Percentiles rank a stretch among this genome's conserved stretches.
These are phyloP conservation scores for Peromyscus californicus DNA, from an alignment of 2,113 vertebrate genomes.

Conservation along the genomic window DNA sequence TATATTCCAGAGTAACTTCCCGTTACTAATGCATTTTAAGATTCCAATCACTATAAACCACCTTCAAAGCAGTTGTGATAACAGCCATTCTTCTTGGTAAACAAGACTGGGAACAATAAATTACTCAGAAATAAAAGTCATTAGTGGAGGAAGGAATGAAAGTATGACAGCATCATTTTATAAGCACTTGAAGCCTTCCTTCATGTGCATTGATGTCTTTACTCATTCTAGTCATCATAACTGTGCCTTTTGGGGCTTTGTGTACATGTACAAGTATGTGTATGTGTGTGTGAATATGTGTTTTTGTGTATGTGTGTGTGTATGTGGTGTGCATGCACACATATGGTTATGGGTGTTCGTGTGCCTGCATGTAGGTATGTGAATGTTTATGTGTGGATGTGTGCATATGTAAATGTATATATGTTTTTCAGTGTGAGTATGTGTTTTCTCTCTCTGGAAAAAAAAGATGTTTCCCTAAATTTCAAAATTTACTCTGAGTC, in stretches of 20 bases:
- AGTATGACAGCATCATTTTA: not conserved
- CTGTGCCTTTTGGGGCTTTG: not conserved
- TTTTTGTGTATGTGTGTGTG: not conserved
- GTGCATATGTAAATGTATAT: not conserved
- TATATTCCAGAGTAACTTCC: not conserved
- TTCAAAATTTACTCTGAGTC: not conserved
- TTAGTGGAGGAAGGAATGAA: not conserved
- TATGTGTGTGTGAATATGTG: not conserved
- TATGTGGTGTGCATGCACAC: not conserved
- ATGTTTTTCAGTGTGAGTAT: too few species aligned
- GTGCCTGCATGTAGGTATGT: not conserved
- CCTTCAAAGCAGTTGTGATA: not conserved
- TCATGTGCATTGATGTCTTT: not conserved
- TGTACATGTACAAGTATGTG: not conserved
- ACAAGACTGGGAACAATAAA: not conserved
- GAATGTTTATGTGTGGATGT: not conserved
- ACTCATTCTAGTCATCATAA: not conserved
- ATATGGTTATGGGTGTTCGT: not conserved
- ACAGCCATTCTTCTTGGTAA: not conserved
- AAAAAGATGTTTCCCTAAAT: not conserved
- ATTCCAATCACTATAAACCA: not conserved
- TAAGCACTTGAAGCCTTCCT: not conserved
- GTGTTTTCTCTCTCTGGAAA: not conserved
- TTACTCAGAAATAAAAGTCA: slow-evolving; percentile 20
- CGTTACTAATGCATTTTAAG: not conserved